phyloP scores from a whole-genome alignment of 2,888 invertebrate genomes.

The Zygaena filipendulae region DNA sequence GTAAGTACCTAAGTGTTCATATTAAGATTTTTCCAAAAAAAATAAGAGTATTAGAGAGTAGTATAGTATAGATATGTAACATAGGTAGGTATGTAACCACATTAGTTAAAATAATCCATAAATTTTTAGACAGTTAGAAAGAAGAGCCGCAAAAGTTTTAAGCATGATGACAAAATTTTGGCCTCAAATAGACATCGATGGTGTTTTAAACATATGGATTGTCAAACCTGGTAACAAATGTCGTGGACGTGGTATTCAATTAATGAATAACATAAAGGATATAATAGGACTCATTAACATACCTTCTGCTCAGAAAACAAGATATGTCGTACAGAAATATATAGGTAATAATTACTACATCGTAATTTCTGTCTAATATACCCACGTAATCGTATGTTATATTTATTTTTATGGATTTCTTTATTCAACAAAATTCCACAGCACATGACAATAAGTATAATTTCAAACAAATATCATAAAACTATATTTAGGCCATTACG shows the following conservation, averaged over 20 bases:
- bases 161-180: conserved; percentile 76
- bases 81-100: no score
- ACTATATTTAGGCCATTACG: no score
- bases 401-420: no score
- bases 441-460: no score
- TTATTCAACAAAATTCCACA: no score
- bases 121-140: conserved; percentile 50
- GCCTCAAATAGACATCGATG: conserved; percentile 89
- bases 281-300: conserved; percentile 80
- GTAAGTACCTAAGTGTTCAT: conserved; percentile 26
- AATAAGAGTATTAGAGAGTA: no score
- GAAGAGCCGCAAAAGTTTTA: conserved; percentile 70
- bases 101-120: no score
- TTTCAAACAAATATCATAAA: no score
- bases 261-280: conserved; percentile 87
- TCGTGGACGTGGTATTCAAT: conserved; percentile 88
- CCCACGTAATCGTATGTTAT: no score
- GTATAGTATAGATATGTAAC: no score
- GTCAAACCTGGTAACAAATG: conserved; percentile 95
- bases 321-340: conserved; percentile 95
- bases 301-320: conserved; percentile 74
- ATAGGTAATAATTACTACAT: conserved; percentile 72
- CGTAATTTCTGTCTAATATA: neutral
- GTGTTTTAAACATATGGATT: conserved; percentile 91
- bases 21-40: conserved; percentile 18